Conservation (phyloP, 2,888 invertebrate genomes). For the Phrixothrix hirtus region DNA sequence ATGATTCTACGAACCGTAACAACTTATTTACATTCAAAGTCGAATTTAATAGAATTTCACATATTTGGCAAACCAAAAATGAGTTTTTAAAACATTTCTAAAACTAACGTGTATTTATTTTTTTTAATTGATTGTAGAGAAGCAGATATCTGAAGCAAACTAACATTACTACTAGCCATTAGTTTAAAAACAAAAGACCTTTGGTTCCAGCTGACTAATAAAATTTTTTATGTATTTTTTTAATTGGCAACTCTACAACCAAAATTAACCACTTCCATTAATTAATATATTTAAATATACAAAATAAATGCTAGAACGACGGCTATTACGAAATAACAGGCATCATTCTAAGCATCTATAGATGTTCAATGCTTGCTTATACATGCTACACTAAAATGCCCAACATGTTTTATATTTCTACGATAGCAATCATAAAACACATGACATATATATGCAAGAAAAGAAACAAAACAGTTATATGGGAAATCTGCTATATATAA, state of each 20-base stretch:
- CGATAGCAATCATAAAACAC: constrained; percentile 20
- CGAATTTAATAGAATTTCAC: constrained; percentile 17
- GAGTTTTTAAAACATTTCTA: constrained; percentile 18
- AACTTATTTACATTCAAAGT: constrained; percentile 18
- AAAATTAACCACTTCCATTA: constrained; percentile 42
- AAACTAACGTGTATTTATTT: constrained; percentile 19
- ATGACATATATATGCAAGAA: constrained; percentile 13
- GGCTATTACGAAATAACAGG: constrained; percentile 9
- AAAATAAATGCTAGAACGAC: constrained; percentile 13
- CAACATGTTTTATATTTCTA: constrained; percentile 30
- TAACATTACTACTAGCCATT: constrained; percentile 6
- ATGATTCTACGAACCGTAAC: constrained; percentile 13
- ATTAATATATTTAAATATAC: constrained; percentile 39
- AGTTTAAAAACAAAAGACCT: constrained; percentile 26
- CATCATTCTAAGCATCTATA: constrained; percentile 14
- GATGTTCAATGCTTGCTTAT: constrained; percentile 41
- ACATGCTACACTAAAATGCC: constrained; percentile 43
- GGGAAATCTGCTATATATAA: constrained; percentile 13
- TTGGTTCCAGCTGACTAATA: constrained; percentile 40
- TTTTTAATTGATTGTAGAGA: constrained; percentile 18
- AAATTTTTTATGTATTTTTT: constrained; percentile 24
- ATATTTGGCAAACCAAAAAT: constrained; percentile 17
- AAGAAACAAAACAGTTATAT: constrained; percentile 13
- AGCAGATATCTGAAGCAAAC: constrained; percentile 5
- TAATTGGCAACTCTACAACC: constrained; percentile 33